Conservation (phyloP, 2,797 vertebrate genomes). For the Paratrypauchen microcephalus region DNA sequence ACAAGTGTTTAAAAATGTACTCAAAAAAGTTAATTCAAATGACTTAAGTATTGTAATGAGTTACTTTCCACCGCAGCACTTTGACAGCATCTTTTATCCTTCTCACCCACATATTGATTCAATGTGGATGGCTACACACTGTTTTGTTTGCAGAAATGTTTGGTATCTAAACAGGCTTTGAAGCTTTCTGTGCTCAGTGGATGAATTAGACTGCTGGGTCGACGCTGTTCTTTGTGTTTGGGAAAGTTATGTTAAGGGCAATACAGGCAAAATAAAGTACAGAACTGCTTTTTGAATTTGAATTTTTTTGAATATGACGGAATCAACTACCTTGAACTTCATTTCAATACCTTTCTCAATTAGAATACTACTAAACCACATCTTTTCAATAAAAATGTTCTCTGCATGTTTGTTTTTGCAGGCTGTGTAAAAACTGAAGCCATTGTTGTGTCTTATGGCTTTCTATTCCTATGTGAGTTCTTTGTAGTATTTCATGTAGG, state of each 20-base stretch:
- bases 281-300: conserved; percentile 64
- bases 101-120: conserved; percentile 22
- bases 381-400: conserved; percentile 20
- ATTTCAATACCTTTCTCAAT: background rate
- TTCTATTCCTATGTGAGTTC: conserved; percentile 99
- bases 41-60: background rate
- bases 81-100: conserved; percentile 2
- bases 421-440: conserved; percentile 50
- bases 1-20: too few relatives aligned
- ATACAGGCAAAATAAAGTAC: conserved; percentile 60
- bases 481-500: conserved; percentile 93
- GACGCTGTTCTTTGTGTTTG: conserved; percentile 58
- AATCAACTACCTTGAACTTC: background rate
- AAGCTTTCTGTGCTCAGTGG: conserved; percentile 25
- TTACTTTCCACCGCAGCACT: background rate
- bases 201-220: conserved; percentile 49
- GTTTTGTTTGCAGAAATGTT: conserved; percentile 31
- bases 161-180: conserved; percentile 46
- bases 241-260: conserved; percentile 58
- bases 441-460: conserved; percentile 94
- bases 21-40: too few relatives aligned
- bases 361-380: conserved; percentile 5
- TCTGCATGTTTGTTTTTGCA: conserved; percentile 21
- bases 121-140: conserved; percentile 18
- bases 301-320: conserved; percentile 34